Conservation (phyloP, 2,888 invertebrate genomes). For the Chloromyia formosa region DNA sequence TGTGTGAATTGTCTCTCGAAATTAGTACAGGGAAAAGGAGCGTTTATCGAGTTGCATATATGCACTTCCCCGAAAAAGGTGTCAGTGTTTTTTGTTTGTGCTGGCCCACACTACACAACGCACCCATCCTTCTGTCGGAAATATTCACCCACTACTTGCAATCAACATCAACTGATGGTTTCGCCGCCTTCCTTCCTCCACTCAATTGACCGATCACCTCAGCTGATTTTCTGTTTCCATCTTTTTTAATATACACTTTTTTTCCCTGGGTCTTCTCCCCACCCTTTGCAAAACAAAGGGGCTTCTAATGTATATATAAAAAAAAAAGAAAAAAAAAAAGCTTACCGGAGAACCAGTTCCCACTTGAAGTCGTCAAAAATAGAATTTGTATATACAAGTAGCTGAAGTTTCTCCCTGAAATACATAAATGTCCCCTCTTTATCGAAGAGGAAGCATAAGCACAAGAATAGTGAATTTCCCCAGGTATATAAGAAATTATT, state of each 20-base stretch:
- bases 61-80: neutral
- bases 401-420: no score
- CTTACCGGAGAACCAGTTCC: neutral
- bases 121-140: no score
- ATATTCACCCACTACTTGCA: slow-evolving; percentile 1
- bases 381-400: neutral
- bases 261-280: neutral
- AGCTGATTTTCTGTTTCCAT: slow-evolving; percentile 41
- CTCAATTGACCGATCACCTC: slow-evolving; percentile 23
- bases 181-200: neutral
- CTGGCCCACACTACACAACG: no score
- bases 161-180: neutral
- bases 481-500: neutral
- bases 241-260: neutral
- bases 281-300: neutral
- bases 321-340: neutral
- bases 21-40: no score
- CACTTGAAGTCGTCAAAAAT: neutral
- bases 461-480: no score
- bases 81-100: no score
- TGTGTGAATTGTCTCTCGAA: no score
- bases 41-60: neutral
- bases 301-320: neutral
- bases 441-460: neutral
- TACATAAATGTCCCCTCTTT: neutral